Evolutionary conservation across 2,113 vertebrate genomes (phyloP), one percentile per base, ranked within the genome.

Genomic region (Hoplias malabaricus): DNA sequence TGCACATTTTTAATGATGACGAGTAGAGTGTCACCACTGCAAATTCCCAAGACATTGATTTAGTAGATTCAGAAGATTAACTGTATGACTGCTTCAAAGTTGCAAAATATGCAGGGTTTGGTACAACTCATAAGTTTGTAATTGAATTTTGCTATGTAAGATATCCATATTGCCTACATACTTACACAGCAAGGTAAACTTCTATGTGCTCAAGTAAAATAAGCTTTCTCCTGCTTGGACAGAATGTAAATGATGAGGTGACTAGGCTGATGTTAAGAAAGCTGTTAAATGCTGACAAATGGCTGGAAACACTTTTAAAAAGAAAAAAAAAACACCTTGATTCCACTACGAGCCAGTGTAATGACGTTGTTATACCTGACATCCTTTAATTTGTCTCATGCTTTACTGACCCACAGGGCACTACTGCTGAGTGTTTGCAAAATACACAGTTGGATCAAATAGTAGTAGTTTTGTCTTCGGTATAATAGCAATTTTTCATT

Each of bases 1-100:
- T 82, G 63, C 67, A 78, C 40, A 61, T 73, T 77, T 66, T 73
- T 77, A 23, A 78, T 77, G 25, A 57, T 68, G 56, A 53, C 12
- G 5, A 61, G 62, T 73, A 61, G 2, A 48, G 70, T 68, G 33
- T 27, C 36, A 68, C 65, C 10, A 70, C 53, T 40, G 31, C 42
- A 56, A 48, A 82, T 69, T 23, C 53, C 69, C 36, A 13, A 21
- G 50, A 73, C 42, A 53, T 21, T 73, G 65, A 65, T 65, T 74
- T 69, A 65, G 33, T 11, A 50, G 38, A 50, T 63, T n/a, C 13
- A 63, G 16, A 27, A 54, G 71, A 78, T 73, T 69, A 63, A 12
- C 33, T 66, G 23, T 73, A 68, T 40, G 27, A 61, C 56, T 69
- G 29, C 62, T 48, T 19, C 61, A 73, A 27, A 21, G 54, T 71